Evolutionary conservation across 2,888 invertebrate species (phyloP).

Genomic region (Mechanitis mazaeus): DNA sequence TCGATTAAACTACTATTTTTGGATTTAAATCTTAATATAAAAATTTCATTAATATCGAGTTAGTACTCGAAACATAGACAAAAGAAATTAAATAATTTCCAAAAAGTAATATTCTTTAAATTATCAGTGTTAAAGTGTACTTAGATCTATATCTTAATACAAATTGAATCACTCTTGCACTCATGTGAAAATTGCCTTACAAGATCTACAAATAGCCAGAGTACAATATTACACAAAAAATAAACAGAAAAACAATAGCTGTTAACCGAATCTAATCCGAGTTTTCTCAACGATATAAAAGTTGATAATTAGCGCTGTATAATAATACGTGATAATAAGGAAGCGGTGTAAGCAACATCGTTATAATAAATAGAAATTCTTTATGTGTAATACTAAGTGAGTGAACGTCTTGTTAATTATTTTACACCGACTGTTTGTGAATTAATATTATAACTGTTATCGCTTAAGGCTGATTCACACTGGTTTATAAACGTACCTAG

Average conservation of each 20-base stretch:
- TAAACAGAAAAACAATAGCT: conserved; percentile 53
- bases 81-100: too few relatives aligned
- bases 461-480: conserved; percentile 9
- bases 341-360: conserved; percentile 69
- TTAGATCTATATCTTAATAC: too few relatives aligned
- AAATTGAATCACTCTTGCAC: too few relatives aligned
- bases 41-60: too few relatives aligned
- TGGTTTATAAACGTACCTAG: neutral
- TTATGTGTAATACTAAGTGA: conserved; percentile 67
- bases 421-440: conserved; percentile 50
- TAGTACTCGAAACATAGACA: too few relatives aligned
- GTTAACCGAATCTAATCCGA: conserved; percentile 53
- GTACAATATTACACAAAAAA: conserved; percentile 3
- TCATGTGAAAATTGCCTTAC: neutral
- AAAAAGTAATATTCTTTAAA: too few relatives aligned
- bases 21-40: too few relatives aligned
- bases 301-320: conserved; percentile 70
- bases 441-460: conserved; percentile 23
- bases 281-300: conserved; percentile 61
- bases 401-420: conserved; percentile 60
- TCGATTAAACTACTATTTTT: too few relatives aligned
- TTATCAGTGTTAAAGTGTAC: too few relatives aligned
- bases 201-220: neutral
- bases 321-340: conserved; percentile 70
- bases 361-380: conserved; percentile 67